Evolutionary conservation across 2,113 vertebrate species (phyloP).

Genomic region (Ibidorhyncha struthersii): DNA sequence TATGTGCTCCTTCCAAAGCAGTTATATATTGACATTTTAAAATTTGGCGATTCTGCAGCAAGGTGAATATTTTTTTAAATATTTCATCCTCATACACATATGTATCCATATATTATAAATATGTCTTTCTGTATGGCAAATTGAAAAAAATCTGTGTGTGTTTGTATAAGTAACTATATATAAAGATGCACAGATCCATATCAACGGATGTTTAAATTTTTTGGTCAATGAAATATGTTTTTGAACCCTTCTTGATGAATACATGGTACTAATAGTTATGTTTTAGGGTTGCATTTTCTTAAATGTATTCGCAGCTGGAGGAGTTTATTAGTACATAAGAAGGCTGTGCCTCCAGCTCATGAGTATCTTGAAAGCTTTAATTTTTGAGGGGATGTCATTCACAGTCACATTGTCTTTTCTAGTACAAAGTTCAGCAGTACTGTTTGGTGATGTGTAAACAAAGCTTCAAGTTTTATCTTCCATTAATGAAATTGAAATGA

Average conservation of each 20-base stretch:
- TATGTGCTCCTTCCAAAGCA: neutral
- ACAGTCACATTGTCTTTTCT: neutral
- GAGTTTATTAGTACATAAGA: neutral
- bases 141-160: neutral
- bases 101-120: neutral
- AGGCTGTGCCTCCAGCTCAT: neutral
- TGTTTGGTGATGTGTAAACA: neutral
- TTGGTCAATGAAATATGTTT: neutral
- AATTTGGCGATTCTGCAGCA: neutral
- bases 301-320: neutral
- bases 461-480: neutral
- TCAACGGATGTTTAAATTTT: neutral
- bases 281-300: neutral
- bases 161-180: neutral
- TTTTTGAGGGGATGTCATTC: neutral
- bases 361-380: neutral
- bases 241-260: neutral
- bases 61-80: neutral
- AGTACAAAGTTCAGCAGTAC: neutral
- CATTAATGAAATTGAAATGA: slow-evolving; percentile 1
- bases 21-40: neutral
- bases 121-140: neutral
- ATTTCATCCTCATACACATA: neutral
- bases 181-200: neutral
- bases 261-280: neutral